These are phyloP conservation scores for Cryptus armator DNA, from an alignment of 2,888 invertebrate genomes.

Conservation along the genomic window DNA sequence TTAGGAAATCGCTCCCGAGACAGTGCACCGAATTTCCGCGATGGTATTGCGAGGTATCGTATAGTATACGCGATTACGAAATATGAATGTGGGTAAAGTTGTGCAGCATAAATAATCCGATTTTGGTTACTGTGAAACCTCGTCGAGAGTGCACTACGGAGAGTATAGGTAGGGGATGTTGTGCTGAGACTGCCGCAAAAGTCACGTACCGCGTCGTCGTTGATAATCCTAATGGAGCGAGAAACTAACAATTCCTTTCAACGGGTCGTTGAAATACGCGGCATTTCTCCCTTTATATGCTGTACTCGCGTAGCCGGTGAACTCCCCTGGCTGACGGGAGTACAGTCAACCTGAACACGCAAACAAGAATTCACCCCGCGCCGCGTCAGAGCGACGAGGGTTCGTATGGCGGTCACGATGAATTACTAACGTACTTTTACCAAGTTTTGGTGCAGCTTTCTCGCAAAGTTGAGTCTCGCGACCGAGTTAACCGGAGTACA, in stretches of 20 bases:
- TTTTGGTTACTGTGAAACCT: neutral
- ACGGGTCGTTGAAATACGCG: conserved; percentile 17
- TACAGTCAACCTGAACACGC: neutral
- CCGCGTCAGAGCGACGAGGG: conserved; percentile 3
- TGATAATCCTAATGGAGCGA: conserved; percentile 44
- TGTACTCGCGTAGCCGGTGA: neutral
- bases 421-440: conserved; percentile 12
- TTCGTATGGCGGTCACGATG: conserved; percentile 29
- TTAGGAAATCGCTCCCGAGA: neutral
- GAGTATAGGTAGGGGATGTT: neutral
- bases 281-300: conserved; percentile 5
- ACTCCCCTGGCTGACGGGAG: neutral
- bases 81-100: neutral
- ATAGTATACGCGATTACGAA: neutral
- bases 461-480: conserved; percentile 5
- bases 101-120: neutral
- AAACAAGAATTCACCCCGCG: conserved; percentile 4
- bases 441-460: conserved; percentile 17
- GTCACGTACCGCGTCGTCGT: conserved; percentile 10
- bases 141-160: neutral
- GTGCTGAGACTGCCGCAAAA: neutral
- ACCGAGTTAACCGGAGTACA: neutral
- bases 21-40: neutral
- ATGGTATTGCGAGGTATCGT: neutral
- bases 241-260: conserved; percentile 38